Evolutionary conservation across 1,140 invertebrate genomes (phyloP).

Genomic region (Brachionus rotundiformis): DNA sequence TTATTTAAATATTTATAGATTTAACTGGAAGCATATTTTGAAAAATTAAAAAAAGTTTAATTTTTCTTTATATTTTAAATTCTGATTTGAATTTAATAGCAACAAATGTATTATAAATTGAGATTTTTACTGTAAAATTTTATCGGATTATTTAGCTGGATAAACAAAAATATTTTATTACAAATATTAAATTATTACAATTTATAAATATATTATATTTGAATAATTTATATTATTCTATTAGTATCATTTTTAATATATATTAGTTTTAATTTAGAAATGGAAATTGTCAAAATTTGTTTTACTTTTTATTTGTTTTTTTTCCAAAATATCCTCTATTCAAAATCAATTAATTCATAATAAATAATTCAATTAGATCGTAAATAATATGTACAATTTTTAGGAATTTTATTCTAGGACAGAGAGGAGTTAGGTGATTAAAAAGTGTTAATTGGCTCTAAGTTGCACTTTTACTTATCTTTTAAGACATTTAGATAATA

Average conservation of each 20-base stretch:
- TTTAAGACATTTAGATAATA: too few relatives aligned
- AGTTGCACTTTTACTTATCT: too few relatives aligned
- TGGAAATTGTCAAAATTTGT: not conserved
- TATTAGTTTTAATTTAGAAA: not conserved
- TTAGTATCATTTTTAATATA: not conserved
- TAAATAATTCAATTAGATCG: too few relatives aligned
- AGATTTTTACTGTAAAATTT: too few relatives aligned
- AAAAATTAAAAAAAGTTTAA: not conserved
- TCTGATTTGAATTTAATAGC: not conserved
- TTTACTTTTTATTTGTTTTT: slow-evolving; percentile 7
- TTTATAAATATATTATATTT: not conserved
- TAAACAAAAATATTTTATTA: not conserved
- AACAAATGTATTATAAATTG: too few relatives aligned
- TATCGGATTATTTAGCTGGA: not conserved
- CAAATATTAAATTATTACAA: not conserved
- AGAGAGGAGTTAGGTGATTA: too few relatives aligned
- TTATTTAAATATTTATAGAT: not conserved
- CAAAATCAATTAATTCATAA: too few relatives aligned
- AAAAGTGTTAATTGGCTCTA: too few relatives aligned
- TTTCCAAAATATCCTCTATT: too few relatives aligned
- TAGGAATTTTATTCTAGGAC: too few relatives aligned
- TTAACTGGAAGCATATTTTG: not conserved
- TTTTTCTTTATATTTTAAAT: not conserved
- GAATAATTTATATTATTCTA: not conserved
- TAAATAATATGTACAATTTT: too few relatives aligned